Base-by-base conservation (phyloP, 2,888 invertebrate species). In the Sisyra terminalis region DNA sequence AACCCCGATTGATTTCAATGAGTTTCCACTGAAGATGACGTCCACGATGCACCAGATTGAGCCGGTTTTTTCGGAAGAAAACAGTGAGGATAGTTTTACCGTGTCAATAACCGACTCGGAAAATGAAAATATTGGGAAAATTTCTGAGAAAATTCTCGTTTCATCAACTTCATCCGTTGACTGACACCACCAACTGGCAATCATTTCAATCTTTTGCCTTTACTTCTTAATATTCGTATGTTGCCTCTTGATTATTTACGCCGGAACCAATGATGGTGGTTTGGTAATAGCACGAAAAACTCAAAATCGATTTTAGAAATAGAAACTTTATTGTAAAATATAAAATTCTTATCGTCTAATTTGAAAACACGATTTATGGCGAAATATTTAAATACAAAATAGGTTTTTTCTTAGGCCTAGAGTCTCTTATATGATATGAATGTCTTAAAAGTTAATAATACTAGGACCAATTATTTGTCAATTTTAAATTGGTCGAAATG, bases 171-270 rank as follows among this genome's bases (percentile, higher is more conserved):
- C 41, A 11, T 49, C 53, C n/a, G 46, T 50, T 15, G 68, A 70
- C 59, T 73, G 72, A 70, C 71, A 70, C 53, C 66, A 69, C 58
- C 66, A 66, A 55, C 57, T 67, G 48, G 71, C 69, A 59, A 69
- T 72, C 44, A 61, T 66, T 56, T 68, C 68, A 53, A 61, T 73
- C 41, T 65, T 72, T 47, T 65, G 69, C 50, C 60, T 73, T 44
- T 71, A 68, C 51, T 54, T 65, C 43, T 65, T 66, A 48, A 73
- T 72, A 48, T 65, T 73, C 50, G 58, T 67, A 44, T 60, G 68
- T 48, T 70, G 67, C 50, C 55, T 72, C 51, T 59, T 70, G 44
- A 63, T 71, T 51, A 70, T 73, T 50, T 68, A 72, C 50, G 70
- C 69, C 32, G 67, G 66, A n/a, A 67, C 73, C 50, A 64, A 65